These are phyloP conservation scores for Laterallus jamaicensis DNA, from an alignment of 2,113 vertebrate species.

Conservation along the genomic window DNA sequence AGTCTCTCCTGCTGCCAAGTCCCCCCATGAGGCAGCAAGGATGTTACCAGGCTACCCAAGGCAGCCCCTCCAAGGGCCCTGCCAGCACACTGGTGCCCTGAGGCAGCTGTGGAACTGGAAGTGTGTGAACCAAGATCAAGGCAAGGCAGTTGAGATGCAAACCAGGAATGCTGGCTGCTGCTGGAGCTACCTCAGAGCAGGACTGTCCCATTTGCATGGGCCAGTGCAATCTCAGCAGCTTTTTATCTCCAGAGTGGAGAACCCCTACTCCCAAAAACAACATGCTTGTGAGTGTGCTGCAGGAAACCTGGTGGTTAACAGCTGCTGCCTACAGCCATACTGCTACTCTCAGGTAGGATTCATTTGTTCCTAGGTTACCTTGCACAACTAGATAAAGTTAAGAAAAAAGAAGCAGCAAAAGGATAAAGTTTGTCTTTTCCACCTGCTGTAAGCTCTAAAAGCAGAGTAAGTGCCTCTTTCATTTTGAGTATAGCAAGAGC, in stretches of 20 bases:
- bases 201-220: not conserved
- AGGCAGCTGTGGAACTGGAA: not conserved
- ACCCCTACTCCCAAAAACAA: not conserved
- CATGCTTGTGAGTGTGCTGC: not conserved
- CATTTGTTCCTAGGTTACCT: not conserved
- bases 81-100: not conserved
- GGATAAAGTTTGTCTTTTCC: not conserved
- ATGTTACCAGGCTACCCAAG: not conserved
- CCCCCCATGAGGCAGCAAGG: not conserved
- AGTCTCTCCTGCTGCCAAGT: not conserved
- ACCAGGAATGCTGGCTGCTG: not conserved
- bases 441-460: not conserved
- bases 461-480: not conserved
- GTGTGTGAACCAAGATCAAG: not conserved
- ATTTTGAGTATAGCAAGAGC: not conserved
- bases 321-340: not conserved
- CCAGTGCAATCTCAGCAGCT: not conserved
- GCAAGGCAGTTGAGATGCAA: not conserved
- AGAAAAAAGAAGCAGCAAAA: not conserved
- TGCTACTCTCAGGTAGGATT: too few relatives aligned
- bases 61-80: not conserved
- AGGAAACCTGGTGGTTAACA: not conserved
- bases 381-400: not conserved
- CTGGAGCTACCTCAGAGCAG: not conserved
- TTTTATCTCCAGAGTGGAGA: not conserved